A percentile compares a stretch with the other conserved stretches of the same genome.
These are phyloP conservation scores for Chondrosia reniformis DNA, from an alignment of 37 sponge, comb jelly and placozoan genomes.

Conservation along the genomic window DNA sequence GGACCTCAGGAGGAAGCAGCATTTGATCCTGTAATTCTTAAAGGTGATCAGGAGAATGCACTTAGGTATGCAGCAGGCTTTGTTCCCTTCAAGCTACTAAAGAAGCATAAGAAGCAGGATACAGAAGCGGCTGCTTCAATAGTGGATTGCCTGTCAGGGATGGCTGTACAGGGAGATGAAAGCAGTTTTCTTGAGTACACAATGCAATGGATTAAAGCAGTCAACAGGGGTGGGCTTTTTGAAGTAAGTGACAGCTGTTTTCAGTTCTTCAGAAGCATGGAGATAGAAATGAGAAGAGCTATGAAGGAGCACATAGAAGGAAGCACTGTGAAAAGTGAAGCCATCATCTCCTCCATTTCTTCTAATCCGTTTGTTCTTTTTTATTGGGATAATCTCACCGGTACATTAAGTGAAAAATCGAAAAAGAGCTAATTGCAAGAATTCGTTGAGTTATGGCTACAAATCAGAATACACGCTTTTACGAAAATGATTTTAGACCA, in stretches of 20 bases:
- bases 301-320: background rate
- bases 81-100: conserved; percentile 4
- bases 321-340: conserved; percentile 4
- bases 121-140: conserved; percentile 10
- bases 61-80: conserved; percentile 6
- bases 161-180: conserved; percentile 9
- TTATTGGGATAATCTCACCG: conserved; percentile 15
- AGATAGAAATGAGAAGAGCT: background rate
- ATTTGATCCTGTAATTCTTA: too few relatives aligned
- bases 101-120: background rate
- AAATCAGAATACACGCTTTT: conserved; percentile 8
- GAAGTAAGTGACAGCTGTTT: background rate
- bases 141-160: conserved; percentile 15
- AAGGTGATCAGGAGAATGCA: conserved; percentile 21
- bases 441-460: conserved; percentile 3
- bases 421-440: background rate
- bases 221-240: conserved; percentile 17
- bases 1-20: too few relatives aligned
- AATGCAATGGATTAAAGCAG: background rate
- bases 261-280: background rate
- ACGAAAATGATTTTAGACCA: conserved; percentile 15
- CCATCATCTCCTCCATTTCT: background rate
- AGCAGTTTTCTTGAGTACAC: conserved; percentile 15
- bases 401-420: background rate
- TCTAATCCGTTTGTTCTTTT: conserved; percentile 5